Base-by-base conservation (phyloP, 2,888 invertebrate species). In the Polydesmus complanatus region DNA sequence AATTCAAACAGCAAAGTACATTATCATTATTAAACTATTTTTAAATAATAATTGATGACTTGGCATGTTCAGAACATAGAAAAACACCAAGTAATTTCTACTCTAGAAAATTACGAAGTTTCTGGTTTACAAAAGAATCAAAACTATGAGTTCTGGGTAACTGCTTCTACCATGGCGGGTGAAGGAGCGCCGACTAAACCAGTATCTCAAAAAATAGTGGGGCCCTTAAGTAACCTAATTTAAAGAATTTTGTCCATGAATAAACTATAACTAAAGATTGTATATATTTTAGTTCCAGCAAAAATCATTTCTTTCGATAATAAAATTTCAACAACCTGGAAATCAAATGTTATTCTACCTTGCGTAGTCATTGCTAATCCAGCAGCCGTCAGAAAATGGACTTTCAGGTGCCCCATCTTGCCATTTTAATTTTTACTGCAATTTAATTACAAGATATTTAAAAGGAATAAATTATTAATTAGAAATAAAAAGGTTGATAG, bases 71-170 rank as follows among this genome's bases (percentile, higher is more conserved):
- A 60, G 22, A 54, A 62, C n/a, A 54, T 58, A 1, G 59, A 23
- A 19, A 50, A 48, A 55, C 52, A 49, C 50, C 54, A 27, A 18
- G 49, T 48, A 21, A 22, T 14, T 25, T 58, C 60, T 18, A 47
- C 58, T n/a, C 19, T 18, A 3, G 53, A 51, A 1, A n/a, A 25
- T 19, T 59, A 59, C 51, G 62, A 62, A 59, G 59, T 62, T 27
- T 59, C 27, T 26, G 59, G 59, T 18, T 27, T 62, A 1, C 60
- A 59, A 19, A 62, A 62, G 26, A 53, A 55, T 48, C 54, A 53
- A 21, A 60, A 56, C 22, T 63, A 63, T 53, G 63, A 63, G 37
- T 63, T 63, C 27, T 63, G 63, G 63, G 57, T 61, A 23, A 61
- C 57, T n/a, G 63, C 63, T 18, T 48, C 58, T 3, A 63, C 60